phyloP scores from a whole-genome alignment of 2,797 vertebrate species.

The Gila robusta region DNA sequence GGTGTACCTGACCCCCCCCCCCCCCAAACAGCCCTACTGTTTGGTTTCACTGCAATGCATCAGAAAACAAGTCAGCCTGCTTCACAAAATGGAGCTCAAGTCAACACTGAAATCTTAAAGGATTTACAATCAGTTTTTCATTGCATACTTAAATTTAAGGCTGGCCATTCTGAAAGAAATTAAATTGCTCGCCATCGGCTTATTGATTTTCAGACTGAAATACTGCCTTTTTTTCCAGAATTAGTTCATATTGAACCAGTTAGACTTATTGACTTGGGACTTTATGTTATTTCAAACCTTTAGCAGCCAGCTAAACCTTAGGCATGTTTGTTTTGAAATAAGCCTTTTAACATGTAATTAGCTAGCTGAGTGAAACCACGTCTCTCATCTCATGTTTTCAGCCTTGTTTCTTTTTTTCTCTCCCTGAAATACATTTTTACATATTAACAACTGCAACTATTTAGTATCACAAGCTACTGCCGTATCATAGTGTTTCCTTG shows the following conservation, averaged over 20 bases:
- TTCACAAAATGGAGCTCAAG: conserved; percentile 13
- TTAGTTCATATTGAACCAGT: conserved; percentile 40
- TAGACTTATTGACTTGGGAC: conserved; percentile 34
- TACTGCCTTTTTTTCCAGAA: conserved; percentile 26
- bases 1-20: conserved; percentile 26
- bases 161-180: conserved; percentile 33
- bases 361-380: conserved; percentile 2
- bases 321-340: conserved; percentile 52
- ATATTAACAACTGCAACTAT: conserved; percentile 21
- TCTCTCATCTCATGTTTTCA: conserved; percentile 13
- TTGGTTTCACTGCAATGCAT: conserved; percentile 44
- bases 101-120: conserved; percentile 23
- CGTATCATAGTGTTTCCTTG: conserved; percentile 14
- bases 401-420: neutral
- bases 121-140: conserved; percentile 34
- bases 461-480: conserved; percentile 9
- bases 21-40: conserved; percentile 26
- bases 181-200: conserved; percentile 25
- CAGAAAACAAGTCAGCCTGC: conserved; percentile 29
- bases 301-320: conserved; percentile 35
- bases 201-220: conserved; percentile 35
- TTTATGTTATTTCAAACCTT: conserved; percentile 48
- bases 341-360: conserved; percentile 51
- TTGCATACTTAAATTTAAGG: conserved; percentile 18
- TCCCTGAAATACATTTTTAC: neutral